Evolutionary conservation across 1,140 invertebrate species (phyloP).

Genomic region (Amyelois transitella): DNA sequence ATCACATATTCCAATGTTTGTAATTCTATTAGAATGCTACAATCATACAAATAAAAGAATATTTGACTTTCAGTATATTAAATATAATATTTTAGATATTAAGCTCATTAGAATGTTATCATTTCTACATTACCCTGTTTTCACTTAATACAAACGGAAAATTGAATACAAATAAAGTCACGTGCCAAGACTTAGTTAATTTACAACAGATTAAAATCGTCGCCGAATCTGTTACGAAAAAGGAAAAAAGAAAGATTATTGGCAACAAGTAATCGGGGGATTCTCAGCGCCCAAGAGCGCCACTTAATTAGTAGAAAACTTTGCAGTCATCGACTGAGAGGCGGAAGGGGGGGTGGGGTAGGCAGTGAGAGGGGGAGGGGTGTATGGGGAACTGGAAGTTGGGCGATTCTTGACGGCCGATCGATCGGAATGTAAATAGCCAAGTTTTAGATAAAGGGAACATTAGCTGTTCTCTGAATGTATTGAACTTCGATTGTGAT

Average conservation of each 20-base stretch:
- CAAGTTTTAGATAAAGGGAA: conserved; percentile 9
- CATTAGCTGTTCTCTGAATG: neutral
- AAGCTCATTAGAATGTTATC: too few species aligned
- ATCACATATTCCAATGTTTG: too few species aligned
- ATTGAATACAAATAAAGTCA: neutral
- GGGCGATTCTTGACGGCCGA: conserved; percentile 3
- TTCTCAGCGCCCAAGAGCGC: conserved; percentile 9
- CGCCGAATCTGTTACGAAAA: neutral
- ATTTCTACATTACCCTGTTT: too few species aligned
- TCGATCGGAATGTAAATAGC: conserved; percentile 9
- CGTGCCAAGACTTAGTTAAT: neutral
- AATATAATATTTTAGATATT: too few species aligned
- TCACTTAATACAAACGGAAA: neutral
- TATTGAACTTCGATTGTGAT: neutral
- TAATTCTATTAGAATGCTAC: too few species aligned
- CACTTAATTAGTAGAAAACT: conserved; percentile 35
- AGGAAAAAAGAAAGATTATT: conserved; percentile 4
- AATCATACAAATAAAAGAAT: too few species aligned
- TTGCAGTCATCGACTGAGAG: conserved; percentile 22
- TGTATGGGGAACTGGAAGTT: neutral
- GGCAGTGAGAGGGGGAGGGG: neutral
- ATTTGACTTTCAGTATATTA: too few species aligned
- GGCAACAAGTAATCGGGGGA: conserved; percentile 6
- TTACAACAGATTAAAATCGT: neutral
- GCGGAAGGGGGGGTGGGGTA: neutral